A percentile compares a stretch with the other conserved stretches of the same genome.
Evolutionary conservation across 2,113 vertebrate genomes (phyloP).

Genomic region (Cairina moschata): DNA sequence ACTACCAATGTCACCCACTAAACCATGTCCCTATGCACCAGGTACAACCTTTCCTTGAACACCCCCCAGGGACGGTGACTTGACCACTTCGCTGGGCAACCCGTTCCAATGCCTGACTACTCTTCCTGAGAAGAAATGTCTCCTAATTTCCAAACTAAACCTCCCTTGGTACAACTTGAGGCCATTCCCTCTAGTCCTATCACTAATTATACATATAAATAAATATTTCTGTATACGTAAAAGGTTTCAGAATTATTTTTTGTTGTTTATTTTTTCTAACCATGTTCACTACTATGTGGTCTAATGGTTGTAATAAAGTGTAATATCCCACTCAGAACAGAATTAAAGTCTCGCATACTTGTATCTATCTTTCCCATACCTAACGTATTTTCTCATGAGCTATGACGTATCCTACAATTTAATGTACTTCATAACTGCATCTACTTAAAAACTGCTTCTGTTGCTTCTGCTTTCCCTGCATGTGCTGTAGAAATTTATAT

Average conservation of each 20-base stretch:
- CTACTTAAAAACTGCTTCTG: not conserved
- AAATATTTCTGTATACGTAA: not conserved
- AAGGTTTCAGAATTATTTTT: not conserved
- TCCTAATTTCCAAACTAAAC: too few species aligned
- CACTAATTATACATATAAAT: not conserved
- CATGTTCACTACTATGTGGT: not conserved
- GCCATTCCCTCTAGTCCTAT: too few species aligned
- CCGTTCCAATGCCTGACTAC: too few species aligned
- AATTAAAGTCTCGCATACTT: not conserved
- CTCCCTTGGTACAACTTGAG: too few species aligned
- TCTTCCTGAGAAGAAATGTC: too few species aligned
- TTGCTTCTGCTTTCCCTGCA: not conserved
- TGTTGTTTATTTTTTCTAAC: not conserved
- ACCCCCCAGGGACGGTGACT: too few species aligned
- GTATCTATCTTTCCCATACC: not conserved
- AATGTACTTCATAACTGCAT: not conserved
- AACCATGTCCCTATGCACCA: too few species aligned
- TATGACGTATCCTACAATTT: rapidly evolving
- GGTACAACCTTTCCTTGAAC: too few species aligned
- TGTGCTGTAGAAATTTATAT: not conserved
- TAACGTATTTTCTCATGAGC: not conserved
- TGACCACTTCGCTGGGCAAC: too few species aligned
- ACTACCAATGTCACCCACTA: too few species aligned
- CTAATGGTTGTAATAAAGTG: not conserved
- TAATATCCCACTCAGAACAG: not conserved